Evolutionary conservation across 2,113 vertebrate species (phyloP), one percentile per base, ranked within the genome.

Genomic region (Scopus umbretta): DNA sequence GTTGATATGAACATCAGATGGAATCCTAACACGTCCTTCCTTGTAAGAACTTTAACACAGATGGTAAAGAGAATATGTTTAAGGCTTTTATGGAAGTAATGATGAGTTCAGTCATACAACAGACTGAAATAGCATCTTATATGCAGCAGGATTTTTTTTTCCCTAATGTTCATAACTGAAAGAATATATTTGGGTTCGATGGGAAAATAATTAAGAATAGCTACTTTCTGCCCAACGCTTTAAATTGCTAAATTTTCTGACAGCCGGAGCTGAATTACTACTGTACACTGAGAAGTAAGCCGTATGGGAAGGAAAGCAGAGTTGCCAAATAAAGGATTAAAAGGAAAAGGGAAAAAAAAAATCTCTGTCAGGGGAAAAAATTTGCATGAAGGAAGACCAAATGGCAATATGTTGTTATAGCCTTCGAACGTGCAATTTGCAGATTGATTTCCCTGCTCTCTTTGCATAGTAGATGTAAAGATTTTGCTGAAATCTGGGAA

Each of bases 401-500:
- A 94, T 73, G 80, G 75, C 88, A 96, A 63, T 86, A 90, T 93
- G 84, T 52, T 96, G 82, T 95, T 89, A 92, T 11, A 97, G 85
- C 11, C 3, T 96, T 97, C 5, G 10, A 94, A 96, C 10, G 9
- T 78, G 45, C 76, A 91, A 96, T 86, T 92, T 94, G 38, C 80
- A 96, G 86, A 97, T 84, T 96, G 86, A 94, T 98, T 97, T 96
- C 81, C 79, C 70, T 94, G 21, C 61, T 96, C 81, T 95, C 96
- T 97, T 85, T 96, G 82, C 93, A 95, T 50, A 95, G 73, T 92
- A 97, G 88, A 97, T 94, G 75, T 58, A 97, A 97, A 98, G 91
- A 98, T 97, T 97, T 96, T 97, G 95, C 94, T 95, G 93, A 96
- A 98, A 97, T 97, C 92, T 93, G 71, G 92, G 83, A 94, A 92